A percentile compares a stretch with the other conserved stretches of the same genome.
phyloP scores from a whole-genome alignment of 2,888 invertebrate species.

The Nebria salina region DNA sequence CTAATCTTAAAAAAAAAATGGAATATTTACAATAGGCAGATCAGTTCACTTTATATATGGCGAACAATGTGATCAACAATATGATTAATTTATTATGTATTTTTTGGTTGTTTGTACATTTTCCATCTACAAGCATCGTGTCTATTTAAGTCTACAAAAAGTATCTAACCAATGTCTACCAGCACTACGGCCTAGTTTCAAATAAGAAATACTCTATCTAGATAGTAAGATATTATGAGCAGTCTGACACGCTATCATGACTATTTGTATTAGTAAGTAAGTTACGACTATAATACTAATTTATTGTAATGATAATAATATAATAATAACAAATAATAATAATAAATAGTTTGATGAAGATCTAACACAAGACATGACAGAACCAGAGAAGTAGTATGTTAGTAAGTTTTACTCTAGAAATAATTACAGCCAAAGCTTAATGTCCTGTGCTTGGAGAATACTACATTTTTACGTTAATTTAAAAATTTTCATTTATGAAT shows the following conservation, averaged over 20 bases:
- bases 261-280: slow-evolving; percentile 32
- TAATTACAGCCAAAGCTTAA: slow-evolving; percentile 43
- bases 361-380: slow-evolving; percentile 46
- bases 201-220: slow-evolving; percentile 44
- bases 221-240: slow-evolving; percentile 43
- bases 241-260: slow-evolving; percentile 44
- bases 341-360: slow-evolving; percentile 34
- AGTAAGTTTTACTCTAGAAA: slow-evolving; percentile 29
- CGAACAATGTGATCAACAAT: slow-evolving; percentile 42
- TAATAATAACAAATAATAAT: background rate
- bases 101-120: slow-evolving; percentile 29
- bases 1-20: slow-evolving; percentile 3
- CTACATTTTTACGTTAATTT: background rate
- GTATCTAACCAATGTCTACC: slow-evolving; percentile 44
- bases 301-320: background rate
- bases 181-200: slow-evolving; percentile 39
- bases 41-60: slow-evolving; percentile 22
- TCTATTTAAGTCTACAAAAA: slow-evolving; percentile 40
- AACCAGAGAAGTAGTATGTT: slow-evolving; percentile 43
- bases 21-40: slow-evolving; percentile 30
- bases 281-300: slow-evolving; percentile 3
- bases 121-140: slow-evolving; percentile 46
- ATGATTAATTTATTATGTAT: background rate
- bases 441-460: slow-evolving; percentile 35
- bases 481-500: background rate